These are phyloP conservation scores for Heteractis magnifica DNA, from an alignment of 92 coral and sea anemone genomes.

Conservation along the genomic window DNA sequence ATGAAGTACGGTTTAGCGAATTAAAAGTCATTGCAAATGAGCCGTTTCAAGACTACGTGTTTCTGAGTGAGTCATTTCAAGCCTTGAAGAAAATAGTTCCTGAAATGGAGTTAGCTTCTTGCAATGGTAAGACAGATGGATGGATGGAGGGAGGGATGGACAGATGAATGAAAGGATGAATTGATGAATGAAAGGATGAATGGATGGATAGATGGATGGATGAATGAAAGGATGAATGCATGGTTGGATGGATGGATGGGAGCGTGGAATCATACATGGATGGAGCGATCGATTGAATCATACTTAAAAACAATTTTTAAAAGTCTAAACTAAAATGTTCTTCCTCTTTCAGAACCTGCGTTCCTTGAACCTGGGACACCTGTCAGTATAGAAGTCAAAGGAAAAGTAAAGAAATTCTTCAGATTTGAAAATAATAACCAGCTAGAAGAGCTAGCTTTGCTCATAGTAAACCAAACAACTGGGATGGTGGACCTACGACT, in stretches of 20 bases:
- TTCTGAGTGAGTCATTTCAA: slow-evolving; percentile 14
- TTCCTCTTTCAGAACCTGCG: slow-evolving; percentile 53
- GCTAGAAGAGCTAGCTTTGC: slow-evolving; percentile 20
- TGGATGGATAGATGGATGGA: no score
- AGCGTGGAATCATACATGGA: not conserved
- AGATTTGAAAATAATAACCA: slow-evolving; percentile 38
- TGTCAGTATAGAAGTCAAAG: slow-evolving; percentile 21
- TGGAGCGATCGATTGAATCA: no score
- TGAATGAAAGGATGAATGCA: no score
- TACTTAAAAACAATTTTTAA: no score
- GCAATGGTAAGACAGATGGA: slow-evolving; percentile 49
- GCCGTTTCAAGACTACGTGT: slow-evolving; percentile 51
- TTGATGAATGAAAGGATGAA: no score
- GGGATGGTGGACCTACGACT: slow-evolving; percentile 39
- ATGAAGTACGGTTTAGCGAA: slow-evolving; percentile 13
- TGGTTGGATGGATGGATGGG: not conserved
- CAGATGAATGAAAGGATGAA: no score
- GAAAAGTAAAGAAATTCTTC: slow-evolving; percentile 44
- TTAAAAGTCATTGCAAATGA: slow-evolving; percentile 62
- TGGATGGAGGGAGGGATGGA: no score
- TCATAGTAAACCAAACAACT: slow-evolving; percentile 18
- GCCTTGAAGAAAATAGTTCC: slow-evolving; percentile 22
- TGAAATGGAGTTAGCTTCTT: slow-evolving; percentile 49
- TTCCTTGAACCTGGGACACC: slow-evolving; percentile 35
- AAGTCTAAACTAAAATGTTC: no score